phyloP scores from a whole-genome alignment of 2,888 invertebrate species.

The Campaea margaritaria region DNA sequence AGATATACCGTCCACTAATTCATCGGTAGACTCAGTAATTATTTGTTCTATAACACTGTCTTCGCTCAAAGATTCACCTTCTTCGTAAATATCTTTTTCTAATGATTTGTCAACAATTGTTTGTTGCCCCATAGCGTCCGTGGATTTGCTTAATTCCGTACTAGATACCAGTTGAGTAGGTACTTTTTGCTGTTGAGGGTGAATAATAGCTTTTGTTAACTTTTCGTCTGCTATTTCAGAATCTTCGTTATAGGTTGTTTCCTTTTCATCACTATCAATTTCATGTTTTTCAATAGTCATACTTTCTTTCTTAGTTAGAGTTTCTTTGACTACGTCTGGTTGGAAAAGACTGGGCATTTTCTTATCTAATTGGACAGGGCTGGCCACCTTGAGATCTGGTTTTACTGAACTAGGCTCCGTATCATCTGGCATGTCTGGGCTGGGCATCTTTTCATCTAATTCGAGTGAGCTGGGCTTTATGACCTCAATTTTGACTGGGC shows the following conservation, averaged over 20 bases:
- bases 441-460: conserved; percentile 3
- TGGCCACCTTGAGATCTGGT: conserved; percentile 5
- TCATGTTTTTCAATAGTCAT: conserved; percentile 20
- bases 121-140: too few species aligned
- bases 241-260: conserved; percentile 10
- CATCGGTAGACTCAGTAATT: conserved; percentile 36
- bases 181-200: conserved; percentile 6
- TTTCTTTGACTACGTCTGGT: not conserved
- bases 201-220: conserved; percentile 2
- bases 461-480: conserved; percentile 11
- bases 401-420: conserved; percentile 14
- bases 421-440: conserved; percentile 9
- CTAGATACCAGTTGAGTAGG: not conserved
- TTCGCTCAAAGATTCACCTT: conserved; percentile 49
- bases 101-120: not conserved
- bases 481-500: not conserved
- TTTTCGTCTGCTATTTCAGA: not conserved
- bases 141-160: too few species aligned
- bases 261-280: conserved; percentile 53
- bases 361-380: conserved; percentile 10
- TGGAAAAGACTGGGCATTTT: conserved; percentile 1
- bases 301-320: not conserved
- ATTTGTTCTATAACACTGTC: conserved; percentile 46
- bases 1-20: conserved; percentile 32
- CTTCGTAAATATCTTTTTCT: conserved; percentile 48